Evolutionary conservation across 2,797 vertebrate species (phyloP).

Genomic region (Apogon hyalosoma): DNA sequence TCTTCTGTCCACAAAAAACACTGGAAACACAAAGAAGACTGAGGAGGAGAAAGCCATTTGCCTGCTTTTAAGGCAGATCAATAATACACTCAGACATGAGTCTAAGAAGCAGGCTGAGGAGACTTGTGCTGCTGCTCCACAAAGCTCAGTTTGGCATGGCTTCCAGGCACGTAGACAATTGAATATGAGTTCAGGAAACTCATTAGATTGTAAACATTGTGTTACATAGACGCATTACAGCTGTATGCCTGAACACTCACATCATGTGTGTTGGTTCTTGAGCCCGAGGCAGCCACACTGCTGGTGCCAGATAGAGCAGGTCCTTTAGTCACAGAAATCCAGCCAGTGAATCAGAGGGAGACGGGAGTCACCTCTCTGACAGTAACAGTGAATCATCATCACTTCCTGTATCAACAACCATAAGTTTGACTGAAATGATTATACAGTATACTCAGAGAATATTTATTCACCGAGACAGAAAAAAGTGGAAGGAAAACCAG

Average conservation of each 20-base stretch:
- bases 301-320: constrained; percentile 33
- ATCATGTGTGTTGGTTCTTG: constrained; percentile 13
- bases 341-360: constrained; percentile 55
- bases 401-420: constrained; percentile 61
- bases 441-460: neutral
- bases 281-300: constrained; percentile 25
- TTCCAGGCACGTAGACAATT: constrained; percentile 38
- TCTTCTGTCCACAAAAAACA: neutral
- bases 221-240: constrained; percentile 52
- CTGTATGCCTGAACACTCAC: constrained; percentile 28
- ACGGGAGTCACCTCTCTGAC: constrained; percentile 59
- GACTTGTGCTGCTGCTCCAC: neutral
- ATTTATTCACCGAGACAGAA: neutral
- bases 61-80: constrained; percentile 73
- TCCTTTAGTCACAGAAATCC: constrained; percentile 54
- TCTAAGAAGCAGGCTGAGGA: constrained; percentile 16
- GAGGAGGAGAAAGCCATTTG: constrained; percentile 35
- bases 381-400: constrained; percentile 67
- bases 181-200: constrained; percentile 34
- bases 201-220: constrained; percentile 38
- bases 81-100: constrained; percentile 57
- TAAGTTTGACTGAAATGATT: constrained; percentile 19
- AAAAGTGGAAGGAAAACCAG: neutral
- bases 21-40: constrained; percentile 59
- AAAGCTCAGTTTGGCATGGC: constrained; percentile 25